Base-by-base conservation (phyloP, 2,797 vertebrate genomes). In the Arctocebus calabarensis region DNA sequence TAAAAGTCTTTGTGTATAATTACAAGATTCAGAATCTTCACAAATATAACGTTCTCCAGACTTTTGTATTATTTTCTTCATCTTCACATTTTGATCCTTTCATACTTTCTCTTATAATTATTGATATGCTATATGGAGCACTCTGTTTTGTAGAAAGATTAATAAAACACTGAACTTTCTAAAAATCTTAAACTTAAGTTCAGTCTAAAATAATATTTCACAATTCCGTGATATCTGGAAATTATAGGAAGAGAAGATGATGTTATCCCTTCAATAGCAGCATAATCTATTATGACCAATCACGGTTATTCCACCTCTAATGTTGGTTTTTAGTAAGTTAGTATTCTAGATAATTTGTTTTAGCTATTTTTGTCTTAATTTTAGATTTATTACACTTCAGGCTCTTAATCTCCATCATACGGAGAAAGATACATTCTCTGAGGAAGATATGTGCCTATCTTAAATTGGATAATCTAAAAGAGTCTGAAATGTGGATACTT, bases 111-210 rank as follows among this genome's bases (percentile, higher is more conserved):
- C 4, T 90, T 85, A 29, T 64, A 32, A 78, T 61, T 87, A 19
- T 71, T 70, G 11, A 27, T 62, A 1, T 48, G 7, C n/a, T 90
- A 20, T 57, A 64, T 81, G 20, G 19, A 71, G 59, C 17, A 86
- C 7, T 81, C 3, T 4, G 32, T 40, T 79, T 96, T 84, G 5
- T 84, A 90, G 6, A 92, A 84, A 32, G 34, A 83, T 32, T 66
- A 32, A 34, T 64, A 86, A n/a, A 78, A 74, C 1, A 48, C 13
- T 79, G 37, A 90, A 48, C n/a, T 82, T 88, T 93, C 62, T 22
- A 83, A 95, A 71, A 94, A 62, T 22, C 40, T 77, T 14, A 77
- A 32, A 27, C n/a, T 91, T 22, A 74, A 57, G 12, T 68, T 87
- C 19, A 86, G 5, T 37, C 3, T 9, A 52, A 78, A 23, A 23